phyloP scores from a whole-genome alignment of 1,140 invertebrate genomes.

The Calliphora vicina region DNA sequence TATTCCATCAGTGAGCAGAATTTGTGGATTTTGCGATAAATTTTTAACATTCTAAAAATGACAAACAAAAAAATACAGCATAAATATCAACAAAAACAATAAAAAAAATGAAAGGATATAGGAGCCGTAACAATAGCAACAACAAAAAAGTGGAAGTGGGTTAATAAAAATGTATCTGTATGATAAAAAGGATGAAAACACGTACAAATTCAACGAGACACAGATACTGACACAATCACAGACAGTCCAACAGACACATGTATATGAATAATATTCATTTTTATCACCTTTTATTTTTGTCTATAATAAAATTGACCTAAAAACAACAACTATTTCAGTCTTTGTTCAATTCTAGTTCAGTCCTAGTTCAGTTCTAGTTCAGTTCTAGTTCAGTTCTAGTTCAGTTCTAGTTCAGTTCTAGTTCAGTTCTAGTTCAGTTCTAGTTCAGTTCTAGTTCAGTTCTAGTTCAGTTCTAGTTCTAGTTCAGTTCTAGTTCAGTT shows the following conservation, averaged over 20 bases:
- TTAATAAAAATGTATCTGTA: slow-evolving; percentile 17
- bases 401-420: no score
- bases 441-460: no score
- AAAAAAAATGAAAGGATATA: not conserved
- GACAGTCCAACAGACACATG: not conserved
- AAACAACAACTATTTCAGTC: not conserved
- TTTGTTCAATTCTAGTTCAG: no score
- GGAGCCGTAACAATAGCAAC: not conserved
- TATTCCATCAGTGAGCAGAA: slow-evolving; percentile 75
- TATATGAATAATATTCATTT: not conserved
- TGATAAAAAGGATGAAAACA: not conserved
- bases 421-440: no score
- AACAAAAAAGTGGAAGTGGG: not conserved
- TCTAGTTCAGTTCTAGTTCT: no score
- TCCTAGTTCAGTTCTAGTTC: no score
- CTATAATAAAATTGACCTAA: no score
- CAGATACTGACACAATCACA: not conserved
- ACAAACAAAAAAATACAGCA: not conserved
- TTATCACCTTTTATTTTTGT: not conserved
- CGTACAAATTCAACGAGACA: not conserved
- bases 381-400: no score
- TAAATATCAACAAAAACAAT: not conserved
- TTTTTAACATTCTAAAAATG: slow-evolving; percentile 71
- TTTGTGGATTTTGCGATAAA: slow-evolving; percentile 78
- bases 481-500: no score